Base-by-base conservation (phyloP, 2,797 vertebrate genomes). In the Catharus ustulatus region DNA sequence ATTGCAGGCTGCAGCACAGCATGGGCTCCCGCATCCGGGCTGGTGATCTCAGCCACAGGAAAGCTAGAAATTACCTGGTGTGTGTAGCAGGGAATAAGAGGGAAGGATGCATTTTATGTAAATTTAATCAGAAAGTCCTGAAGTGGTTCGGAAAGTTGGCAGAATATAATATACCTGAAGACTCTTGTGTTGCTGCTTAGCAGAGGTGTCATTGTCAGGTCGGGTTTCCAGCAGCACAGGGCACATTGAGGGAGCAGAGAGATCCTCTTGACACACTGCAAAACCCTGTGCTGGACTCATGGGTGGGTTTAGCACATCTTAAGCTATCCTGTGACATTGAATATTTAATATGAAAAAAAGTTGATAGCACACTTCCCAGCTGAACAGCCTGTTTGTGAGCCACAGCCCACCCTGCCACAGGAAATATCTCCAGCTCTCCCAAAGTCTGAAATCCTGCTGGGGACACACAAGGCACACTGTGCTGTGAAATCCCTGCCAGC, bases 71-170 rank as follows among this genome's bases (percentile, higher is more conserved):
- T 79, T 93, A 93, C 92, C 88, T 82, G 54, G 63, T 84, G 91
- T 82, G 67, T 93, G 5, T 63, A 74, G 63, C 83, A 29, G 55
- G 40, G 84, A 94, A 34, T 43, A 79, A 88, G 91, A 91, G 27
- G 69, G 71, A 90, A 93, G 83, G 86, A 94, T 94, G 80, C 63
- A 38, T 94, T 90, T 95, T 96, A 95, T 95, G 93, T 82, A 96
- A 94, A 95, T 95, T 95, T 96, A 95, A 95, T 95, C 93, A 96
- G 91, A 90, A 96, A 76, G 69, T 76, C 67, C 63, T 96, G 94
- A 95, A 93, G 91, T 87, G 80, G 40, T 74, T 94, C 20, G 80
- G 29, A 76, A 96, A 87, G 77, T 89, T 91, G 74, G 67, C 24
- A 13, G 94, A 88, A 81, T 66, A 16, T 42, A 78, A 87, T 81